Conservation (phyloP, 2,888 invertebrate species). For the Nycteola revayana region DNA sequence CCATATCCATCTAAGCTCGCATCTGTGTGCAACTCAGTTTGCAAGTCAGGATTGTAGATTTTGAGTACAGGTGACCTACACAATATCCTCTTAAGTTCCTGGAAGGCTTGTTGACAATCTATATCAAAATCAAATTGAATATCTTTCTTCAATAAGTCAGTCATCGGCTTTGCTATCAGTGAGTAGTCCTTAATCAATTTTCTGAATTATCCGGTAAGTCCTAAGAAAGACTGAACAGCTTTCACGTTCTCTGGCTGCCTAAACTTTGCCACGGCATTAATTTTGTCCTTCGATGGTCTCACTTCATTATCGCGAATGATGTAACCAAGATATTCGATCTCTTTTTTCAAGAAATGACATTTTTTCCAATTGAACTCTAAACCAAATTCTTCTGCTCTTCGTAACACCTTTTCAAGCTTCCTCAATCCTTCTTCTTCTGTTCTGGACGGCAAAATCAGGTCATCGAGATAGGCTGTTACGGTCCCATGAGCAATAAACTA, state of each 20-base stretch:
- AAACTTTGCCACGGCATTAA: conserved; percentile 19
- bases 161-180: conserved; percentile 26
- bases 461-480: conserved; percentile 24
- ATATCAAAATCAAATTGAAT: conserved; percentile 20
- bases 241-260: conserved; percentile 15
- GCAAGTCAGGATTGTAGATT: conserved; percentile 13
- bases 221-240: conserved; percentile 21
- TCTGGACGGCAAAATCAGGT: conserved; percentile 18
- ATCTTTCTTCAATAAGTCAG: no score
- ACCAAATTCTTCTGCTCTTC: conserved; percentile 30
- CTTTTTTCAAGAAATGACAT: conserved; percentile 40
- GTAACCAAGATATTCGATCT: conserved; percentile 29
- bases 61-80: conserved; percentile 16
- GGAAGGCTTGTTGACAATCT: conserved; percentile 13
- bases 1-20: conserved; percentile 12
- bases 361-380: conserved; percentile 42
- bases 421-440: conserved; percentile 20
- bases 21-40: no score
- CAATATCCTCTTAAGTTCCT: conserved; percentile 19
- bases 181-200: conserved; percentile 22
- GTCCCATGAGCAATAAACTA: conserved; percentile 7
- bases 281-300: conserved; percentile 21
- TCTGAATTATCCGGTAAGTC: no score
- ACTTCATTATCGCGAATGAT: conserved; percentile 18
- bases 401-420: conserved; percentile 18